A percentile compares a stretch with the other conserved stretches of the same genome.
phyloP scores from a whole-genome alignment of 2,888 invertebrate genomes.

The Hypomecis punctinalis region DNA sequence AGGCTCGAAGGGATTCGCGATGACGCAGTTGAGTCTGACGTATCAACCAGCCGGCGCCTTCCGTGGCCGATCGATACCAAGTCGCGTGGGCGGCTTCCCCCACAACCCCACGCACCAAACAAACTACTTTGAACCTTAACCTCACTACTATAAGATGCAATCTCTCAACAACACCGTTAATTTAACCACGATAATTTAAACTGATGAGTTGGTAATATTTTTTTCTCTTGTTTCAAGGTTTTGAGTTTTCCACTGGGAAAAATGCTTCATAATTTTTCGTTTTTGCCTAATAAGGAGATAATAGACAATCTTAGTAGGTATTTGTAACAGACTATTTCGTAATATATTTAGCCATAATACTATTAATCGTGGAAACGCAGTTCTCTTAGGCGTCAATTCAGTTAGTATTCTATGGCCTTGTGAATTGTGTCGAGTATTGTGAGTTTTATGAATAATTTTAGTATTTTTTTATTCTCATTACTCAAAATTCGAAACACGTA shows the following conservation, averaged over 20 bases:
- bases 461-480: constrained; percentile 2
- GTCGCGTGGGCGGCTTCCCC: constrained; percentile 71
- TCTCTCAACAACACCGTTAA: constrained; percentile 39
- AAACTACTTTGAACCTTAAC: constrained; percentile 59
- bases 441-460: constrained; percentile 12
- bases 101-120: constrained; percentile 50
- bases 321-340: not conserved
- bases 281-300: constrained; percentile 1
- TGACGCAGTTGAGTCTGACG: constrained; percentile 76
- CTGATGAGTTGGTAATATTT: constrained; percentile 32
- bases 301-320: not conserved
- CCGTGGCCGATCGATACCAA: constrained; percentile 72
- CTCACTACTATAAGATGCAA: constrained; percentile 39
- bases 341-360: not conserved
- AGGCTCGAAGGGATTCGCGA: constrained; percentile 59
- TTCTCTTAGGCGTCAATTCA: not conserved
- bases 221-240: constrained; percentile 31
- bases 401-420: not conserved
- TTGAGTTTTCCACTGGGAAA: constrained; percentile 10
- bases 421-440: not conserved
- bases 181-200: constrained; percentile 21
- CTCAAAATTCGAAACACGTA: constrained; percentile 11
- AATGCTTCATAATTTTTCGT: constrained; percentile 11
- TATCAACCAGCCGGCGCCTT: constrained; percentile 65
- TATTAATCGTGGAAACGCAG: not conserved